Evolutionary conservation across 2,113 vertebrate genomes (phyloP).

Genomic region (Catharus bicknelli): DNA sequence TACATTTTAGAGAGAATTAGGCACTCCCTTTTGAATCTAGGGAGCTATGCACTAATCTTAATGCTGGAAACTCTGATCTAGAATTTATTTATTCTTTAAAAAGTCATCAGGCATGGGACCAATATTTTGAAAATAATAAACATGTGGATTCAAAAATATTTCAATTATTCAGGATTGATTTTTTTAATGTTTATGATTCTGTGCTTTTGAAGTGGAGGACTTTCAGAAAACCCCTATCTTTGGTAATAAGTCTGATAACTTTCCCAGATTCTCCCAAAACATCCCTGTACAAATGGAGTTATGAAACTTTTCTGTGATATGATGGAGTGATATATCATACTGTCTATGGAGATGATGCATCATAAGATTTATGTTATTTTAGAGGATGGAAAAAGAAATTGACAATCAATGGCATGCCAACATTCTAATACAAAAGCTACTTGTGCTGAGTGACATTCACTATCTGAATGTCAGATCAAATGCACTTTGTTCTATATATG

Average conservation of each 20-base stretch:
- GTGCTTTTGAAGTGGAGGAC: not conserved
- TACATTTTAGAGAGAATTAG: not conserved
- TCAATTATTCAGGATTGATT: not conserved
- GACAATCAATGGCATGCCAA: not conserved
- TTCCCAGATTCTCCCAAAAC: not conserved
- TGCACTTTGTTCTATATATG: conserved; percentile 9
- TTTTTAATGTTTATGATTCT: not conserved
- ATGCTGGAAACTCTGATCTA: not conserved
- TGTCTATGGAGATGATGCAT: not conserved
- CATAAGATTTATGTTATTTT: conserved; percentile 15
- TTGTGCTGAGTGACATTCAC: not conserved
- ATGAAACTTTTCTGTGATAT: not conserved
- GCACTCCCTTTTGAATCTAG: not conserved
- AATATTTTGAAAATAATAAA: not conserved
- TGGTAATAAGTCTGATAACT: not conserved
- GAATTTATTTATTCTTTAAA: not conserved
- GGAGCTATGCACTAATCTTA: not conserved
- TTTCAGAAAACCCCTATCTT: not conserved
- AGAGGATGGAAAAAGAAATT: conserved; percentile 22
- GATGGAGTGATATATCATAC: not conserved
- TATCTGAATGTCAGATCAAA: conserved; percentile 33
- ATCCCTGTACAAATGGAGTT: not conserved
- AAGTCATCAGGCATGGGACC: not conserved
- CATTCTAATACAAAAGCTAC: conserved; percentile 15
- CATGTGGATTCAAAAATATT: not conserved